A percentile compares a stretch with the other conserved stretches of the same genome.
Evolutionary conservation across 2,888 invertebrate species (phyloP).

Genomic region (Mythimna loreyi): DNA sequence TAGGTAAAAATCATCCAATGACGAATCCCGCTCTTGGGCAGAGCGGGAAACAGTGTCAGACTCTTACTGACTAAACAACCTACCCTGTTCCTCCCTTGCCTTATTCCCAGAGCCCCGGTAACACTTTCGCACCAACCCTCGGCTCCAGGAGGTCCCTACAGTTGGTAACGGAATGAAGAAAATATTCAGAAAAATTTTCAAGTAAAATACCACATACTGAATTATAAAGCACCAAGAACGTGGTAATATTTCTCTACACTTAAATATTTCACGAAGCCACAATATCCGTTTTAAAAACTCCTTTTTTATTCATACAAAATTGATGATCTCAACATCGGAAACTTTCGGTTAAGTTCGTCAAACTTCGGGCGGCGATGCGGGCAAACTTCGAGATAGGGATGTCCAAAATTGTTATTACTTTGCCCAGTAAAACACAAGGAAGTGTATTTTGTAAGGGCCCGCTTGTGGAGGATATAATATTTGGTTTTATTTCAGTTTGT

Average conservation of each 20-base stretch:
- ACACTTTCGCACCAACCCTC: too few relatives aligned
- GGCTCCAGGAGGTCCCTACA: not conserved
- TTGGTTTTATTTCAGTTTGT: constrained; percentile 49
- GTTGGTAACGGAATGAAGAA: not conserved
- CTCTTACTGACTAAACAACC: too few relatives aligned
- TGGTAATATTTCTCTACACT: not conserved
- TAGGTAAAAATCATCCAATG: too few relatives aligned
- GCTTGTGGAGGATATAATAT: constrained; percentile 31
- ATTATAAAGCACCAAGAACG: constrained; percentile 3
- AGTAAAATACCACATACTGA: not conserved
- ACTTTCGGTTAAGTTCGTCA: constrained; percentile 48
- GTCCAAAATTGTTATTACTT: constrained; percentile 61
- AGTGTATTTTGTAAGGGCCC: constrained; percentile 15
- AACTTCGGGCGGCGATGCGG: constrained; percentile 46
- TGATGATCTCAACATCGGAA: constrained; percentile 49
- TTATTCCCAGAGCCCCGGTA: too few relatives aligned
- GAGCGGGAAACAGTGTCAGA: too few relatives aligned
- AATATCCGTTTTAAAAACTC: constrained; percentile 42
- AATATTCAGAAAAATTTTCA: not conserved
- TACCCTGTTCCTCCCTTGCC: too few relatives aligned
- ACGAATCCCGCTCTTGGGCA: too few relatives aligned
- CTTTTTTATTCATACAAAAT: constrained; percentile 45
- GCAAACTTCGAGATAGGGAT: constrained; percentile 52
- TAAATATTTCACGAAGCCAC: constrained; percentile 37
- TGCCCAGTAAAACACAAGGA: constrained; percentile 33